A percentile compares a stretch with the other conserved stretches of the same genome.
Conservation (phyloP, 2,797 vertebrate species). For the Euphonia xanthogaster region DNA sequence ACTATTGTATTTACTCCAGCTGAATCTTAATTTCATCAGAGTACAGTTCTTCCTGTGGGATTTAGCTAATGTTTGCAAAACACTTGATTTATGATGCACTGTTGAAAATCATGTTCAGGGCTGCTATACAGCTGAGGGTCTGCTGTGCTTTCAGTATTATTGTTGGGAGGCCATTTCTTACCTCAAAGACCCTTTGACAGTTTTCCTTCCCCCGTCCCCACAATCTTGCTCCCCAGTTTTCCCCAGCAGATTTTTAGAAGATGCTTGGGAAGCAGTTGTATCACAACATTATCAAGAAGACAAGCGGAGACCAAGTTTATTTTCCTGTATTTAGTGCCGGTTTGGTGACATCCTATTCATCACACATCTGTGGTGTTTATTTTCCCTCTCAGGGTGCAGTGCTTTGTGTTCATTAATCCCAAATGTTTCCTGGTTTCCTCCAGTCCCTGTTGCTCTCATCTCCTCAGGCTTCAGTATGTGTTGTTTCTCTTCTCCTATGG, state of each 20-base stretch:
- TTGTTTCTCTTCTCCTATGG: background rate
- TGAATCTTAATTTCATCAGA: constrained; percentile 28
- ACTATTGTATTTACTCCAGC: constrained; percentile 20
- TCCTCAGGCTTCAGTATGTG: background rate
- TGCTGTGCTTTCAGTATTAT: background rate
- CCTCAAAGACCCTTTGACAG: background rate
- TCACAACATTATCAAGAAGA: background rate
- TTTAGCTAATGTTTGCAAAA: constrained; percentile 31
- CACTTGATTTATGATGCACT: constrained; percentile 34
- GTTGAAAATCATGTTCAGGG: background rate
- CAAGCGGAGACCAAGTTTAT: background rate
- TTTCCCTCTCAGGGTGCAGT: background rate
- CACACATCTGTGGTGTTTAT: background rate
- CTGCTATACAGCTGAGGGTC: background rate
- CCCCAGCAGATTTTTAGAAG: background rate
- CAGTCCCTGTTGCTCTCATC: background rate
- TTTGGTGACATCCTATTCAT: background rate
- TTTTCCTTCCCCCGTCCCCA: background rate
- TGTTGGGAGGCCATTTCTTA: constrained; percentile 10
- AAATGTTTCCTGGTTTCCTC: constrained; percentile 11
- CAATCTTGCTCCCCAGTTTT: background rate
- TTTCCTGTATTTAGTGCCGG: background rate
- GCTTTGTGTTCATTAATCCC: background rate
- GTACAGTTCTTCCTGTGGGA: constrained; percentile 40
- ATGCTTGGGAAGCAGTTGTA: background rate